These are phyloP conservation scores for Trichomycterus rosablanca DNA, from an alignment of 2,113 vertebrate species.

Conservation along the genomic window DNA sequence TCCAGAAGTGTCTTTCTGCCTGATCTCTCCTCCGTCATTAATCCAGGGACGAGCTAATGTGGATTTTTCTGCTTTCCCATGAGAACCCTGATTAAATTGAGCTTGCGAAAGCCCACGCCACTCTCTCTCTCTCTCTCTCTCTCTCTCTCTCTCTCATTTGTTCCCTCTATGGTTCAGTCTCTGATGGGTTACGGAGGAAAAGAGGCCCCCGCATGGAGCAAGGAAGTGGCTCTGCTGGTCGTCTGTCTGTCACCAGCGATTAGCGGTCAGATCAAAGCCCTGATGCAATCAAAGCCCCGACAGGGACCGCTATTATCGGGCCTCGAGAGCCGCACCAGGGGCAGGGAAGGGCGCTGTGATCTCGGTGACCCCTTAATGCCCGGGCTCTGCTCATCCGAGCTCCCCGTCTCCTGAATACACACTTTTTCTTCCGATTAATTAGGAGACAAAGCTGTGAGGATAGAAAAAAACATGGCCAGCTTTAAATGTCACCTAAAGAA, in stretches of 20 bases:
- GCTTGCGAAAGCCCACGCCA: slow-evolving; percentile 45
- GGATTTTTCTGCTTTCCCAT: slow-evolving; percentile 53
- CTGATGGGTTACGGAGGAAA: slow-evolving; percentile 29
- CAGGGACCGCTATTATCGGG: slow-evolving; percentile 55
- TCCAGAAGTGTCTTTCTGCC: slow-evolving; percentile 40
- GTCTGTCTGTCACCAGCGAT: slow-evolving; percentile 62
- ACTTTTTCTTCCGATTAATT: slow-evolving; percentile 54
- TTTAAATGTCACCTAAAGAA: slow-evolving; percentile 46
- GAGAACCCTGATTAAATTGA: slow-evolving; percentile 63
- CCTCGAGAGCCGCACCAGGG: slow-evolving; percentile 45
- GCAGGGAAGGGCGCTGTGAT: background rate
- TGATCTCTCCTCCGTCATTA: slow-evolving; percentile 50
- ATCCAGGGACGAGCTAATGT: slow-evolving; percentile 51
- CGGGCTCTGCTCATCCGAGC: slow-evolving; percentile 8
- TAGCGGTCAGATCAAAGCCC: slow-evolving; percentile 62
- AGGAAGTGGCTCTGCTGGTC: slow-evolving; percentile 35
- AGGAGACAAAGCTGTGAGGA: slow-evolving; percentile 50
- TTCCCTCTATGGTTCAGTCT: slow-evolving; percentile 4
- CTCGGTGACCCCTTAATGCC: background rate
- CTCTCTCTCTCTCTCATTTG: slow-evolving; percentile 14
- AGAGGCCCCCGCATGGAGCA: slow-evolving; percentile 24
- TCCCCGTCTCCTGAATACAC: slow-evolving; percentile 31
- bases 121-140: slow-evolving; percentile 20
- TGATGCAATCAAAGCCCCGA: slow-evolving; percentile 60
- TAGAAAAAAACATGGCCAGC: slow-evolving; percentile 33